Conservation (phyloP, 1,140 invertebrate species). For the Formica selysi region DNA sequence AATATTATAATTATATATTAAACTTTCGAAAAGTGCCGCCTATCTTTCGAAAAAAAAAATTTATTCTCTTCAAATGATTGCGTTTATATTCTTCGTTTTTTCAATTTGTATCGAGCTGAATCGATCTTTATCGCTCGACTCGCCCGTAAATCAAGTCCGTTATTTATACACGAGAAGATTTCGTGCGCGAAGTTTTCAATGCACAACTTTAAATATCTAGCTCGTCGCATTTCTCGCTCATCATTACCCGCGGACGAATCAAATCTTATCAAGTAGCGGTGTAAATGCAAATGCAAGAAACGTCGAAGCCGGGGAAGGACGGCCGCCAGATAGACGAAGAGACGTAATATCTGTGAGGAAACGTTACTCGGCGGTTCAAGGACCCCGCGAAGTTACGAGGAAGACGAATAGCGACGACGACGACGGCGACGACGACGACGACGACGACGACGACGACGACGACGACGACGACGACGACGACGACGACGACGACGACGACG, state of each 20-base stretch:
- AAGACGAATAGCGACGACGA: conserved; percentile 9
- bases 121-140: conserved; percentile 23
- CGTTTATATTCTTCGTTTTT: neutral
- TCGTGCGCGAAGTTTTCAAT: conserved; percentile 14
- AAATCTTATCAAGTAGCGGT: conserved; percentile 44
- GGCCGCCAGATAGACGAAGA: conserved; percentile 28
- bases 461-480: neutral
- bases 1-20: neutral
- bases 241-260: conserved; percentile 37
- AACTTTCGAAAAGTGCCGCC: conserved; percentile 4
- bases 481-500: neutral
- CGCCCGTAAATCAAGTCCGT: conserved; percentile 6
- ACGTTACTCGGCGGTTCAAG: conserved; percentile 49
- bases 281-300: conserved; percentile 51
- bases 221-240: conserved; percentile 12
- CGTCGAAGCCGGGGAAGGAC: neutral
- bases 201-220: neutral
- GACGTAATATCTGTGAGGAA: conserved; percentile 42
- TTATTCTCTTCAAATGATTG: neutral
- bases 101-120: neutral
- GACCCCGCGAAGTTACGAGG: conserved; percentile 42
- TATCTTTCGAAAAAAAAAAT: neutral
- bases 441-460: too few species aligned
- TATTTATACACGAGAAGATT: conserved; percentile 37
- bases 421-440: neutral